These are phyloP conservation scores for Atethmia centrago DNA, from an alignment of 2,888 invertebrate species.

Conservation along the genomic window DNA sequence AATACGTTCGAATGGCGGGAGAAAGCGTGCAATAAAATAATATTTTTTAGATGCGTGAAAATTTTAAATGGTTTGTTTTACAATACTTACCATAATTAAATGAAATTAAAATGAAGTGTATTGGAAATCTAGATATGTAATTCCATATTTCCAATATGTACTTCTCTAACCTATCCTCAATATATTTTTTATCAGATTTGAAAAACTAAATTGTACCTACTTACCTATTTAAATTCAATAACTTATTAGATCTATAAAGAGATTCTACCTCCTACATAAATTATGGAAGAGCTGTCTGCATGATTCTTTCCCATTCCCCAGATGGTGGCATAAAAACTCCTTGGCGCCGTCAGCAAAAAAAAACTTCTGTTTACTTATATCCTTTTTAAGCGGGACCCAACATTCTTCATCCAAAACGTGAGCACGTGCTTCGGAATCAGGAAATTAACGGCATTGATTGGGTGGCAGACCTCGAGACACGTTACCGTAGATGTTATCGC, in stretches of 20 bases:
- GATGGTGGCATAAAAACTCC: background rate
- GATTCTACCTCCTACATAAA: background rate
- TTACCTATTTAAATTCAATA: background rate
- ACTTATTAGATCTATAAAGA: background rate
- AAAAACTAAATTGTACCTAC: background rate
- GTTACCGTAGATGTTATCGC: conserved; percentile 26
- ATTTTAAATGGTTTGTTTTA: background rate
- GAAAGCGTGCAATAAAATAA: conserved; percentile 8
- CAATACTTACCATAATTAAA: background rate
- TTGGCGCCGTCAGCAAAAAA: conserved; percentile 1
- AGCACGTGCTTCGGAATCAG: conserved; percentile 47
- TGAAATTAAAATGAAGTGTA: background rate
- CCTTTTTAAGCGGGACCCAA: conserved; percentile 21
- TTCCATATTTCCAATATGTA: background rate
- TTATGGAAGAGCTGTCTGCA: background rate
- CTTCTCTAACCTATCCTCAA: no score
- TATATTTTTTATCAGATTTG: background rate
- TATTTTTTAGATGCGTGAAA: background rate
- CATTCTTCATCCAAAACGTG: conserved; percentile 40
- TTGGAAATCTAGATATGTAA: background rate
- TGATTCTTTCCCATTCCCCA: background rate
- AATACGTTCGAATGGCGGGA: conserved; percentile 1
- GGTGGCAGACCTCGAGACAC: conserved; percentile 14
- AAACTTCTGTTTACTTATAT: conserved; percentile 8
- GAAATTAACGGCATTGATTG: conserved; percentile 47